Conservation (phyloP, 2,797 vertebrate species). For the Sebastiscus albofasciatus region DNA sequence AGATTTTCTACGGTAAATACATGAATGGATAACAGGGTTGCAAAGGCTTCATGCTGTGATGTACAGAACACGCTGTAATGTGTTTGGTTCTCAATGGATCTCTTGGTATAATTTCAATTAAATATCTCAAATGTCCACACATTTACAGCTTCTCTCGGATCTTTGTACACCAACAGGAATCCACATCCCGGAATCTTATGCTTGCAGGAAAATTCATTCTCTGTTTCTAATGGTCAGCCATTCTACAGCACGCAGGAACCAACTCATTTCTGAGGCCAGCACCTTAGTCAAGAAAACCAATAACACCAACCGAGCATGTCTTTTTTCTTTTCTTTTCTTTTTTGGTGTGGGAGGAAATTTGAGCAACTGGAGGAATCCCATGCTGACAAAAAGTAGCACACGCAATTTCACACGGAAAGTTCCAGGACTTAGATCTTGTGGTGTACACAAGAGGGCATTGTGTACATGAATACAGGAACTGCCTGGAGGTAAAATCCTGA, state of each 20-base stretch:
- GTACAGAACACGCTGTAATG: not conserved
- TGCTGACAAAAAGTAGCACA: not conserved
- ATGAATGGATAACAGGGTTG: not conserved
- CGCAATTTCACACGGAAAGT: not conserved
- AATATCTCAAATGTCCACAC: not conserved
- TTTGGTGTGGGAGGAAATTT: not conserved
- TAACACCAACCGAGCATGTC: not conserved
- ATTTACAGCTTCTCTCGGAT: not conserved
- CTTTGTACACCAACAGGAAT: not conserved
- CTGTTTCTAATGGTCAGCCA: not conserved
- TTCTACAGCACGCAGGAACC: not conserved
- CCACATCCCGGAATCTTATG: not conserved
- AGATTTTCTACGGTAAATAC: not conserved
- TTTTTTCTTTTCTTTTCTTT: not conserved
- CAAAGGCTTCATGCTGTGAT: not conserved
- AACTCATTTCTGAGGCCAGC: not conserved
- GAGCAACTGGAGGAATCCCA: slow-evolving; percentile 11
- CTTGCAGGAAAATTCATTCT: not conserved
- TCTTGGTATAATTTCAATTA: not conserved
- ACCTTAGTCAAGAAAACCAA: slow-evolving; percentile 3
- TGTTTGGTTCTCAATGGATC: not conserved
- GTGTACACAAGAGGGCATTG: not conserved
- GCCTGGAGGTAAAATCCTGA: slow-evolving; percentile 12
- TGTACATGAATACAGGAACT: not conserved
- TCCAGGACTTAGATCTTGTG: not conserved